Conservation (phyloP, 2,113 vertebrate genomes). For the Casuarius casuarius region DNA sequence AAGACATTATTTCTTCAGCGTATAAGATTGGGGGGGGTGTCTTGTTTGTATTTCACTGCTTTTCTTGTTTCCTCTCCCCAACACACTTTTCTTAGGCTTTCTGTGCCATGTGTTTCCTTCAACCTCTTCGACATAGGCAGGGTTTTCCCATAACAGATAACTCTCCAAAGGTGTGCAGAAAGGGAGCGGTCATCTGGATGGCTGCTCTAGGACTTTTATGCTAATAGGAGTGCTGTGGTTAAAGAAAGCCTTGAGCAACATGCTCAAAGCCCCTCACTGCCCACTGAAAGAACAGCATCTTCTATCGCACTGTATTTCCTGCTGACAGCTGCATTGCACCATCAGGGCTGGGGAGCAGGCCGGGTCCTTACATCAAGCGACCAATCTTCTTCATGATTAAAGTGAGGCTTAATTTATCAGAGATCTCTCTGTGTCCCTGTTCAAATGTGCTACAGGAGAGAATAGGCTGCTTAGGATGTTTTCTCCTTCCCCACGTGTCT, state of each 20-base stretch:
- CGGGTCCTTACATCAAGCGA: not conserved
- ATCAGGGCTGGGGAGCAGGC: not conserved
- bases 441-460: not conserved
- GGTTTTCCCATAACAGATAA: not conserved
- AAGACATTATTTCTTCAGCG: slow-evolving; percentile 64
- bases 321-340: not conserved
- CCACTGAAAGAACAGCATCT: not conserved
- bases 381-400: not conserved
- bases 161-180: slow-evolving; percentile 2
- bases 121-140: not conserved
- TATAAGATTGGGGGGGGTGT: slow-evolving; percentile 7
- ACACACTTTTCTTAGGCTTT: slow-evolving; percentile 14
- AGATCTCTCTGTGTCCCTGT: not conserved
- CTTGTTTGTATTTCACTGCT: slow-evolving; percentile 48
- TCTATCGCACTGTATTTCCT: not conserved
- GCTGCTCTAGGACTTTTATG: not conserved
- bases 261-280: not conserved
- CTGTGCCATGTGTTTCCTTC: slow-evolving; percentile 17
- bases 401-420: not conserved
- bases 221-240: not conserved
- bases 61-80: slow-evolving; percentile 52
- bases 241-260: not conserved
- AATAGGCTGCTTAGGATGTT: not conserved
- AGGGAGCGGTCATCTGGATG: not conserved
- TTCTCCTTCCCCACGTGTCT: rapidly evolving